A percentile compares a stretch with the other conserved stretches of the same genome.
Conservation (phyloP, 1,140 invertebrate species). For the Theocolax elegans region DNA sequence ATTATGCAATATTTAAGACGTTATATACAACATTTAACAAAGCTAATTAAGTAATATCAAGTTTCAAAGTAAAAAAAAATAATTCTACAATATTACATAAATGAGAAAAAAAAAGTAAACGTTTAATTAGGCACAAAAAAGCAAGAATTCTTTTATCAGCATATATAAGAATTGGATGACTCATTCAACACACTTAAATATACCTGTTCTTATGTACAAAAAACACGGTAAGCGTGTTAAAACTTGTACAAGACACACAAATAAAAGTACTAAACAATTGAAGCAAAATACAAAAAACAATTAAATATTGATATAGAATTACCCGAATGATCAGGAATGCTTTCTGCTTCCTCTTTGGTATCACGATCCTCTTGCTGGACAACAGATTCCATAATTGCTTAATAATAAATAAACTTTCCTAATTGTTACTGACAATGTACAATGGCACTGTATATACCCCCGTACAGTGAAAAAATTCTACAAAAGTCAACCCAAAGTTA, state of each 20-base stretch:
- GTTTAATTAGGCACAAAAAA: too few relatives aligned
- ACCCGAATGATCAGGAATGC: slow-evolving; percentile 10
- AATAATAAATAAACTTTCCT: neutral
- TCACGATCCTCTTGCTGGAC: slow-evolving; percentile 19
- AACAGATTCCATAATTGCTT: slow-evolving; percentile 21
- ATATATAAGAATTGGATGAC: too few relatives aligned
- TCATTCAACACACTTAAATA: too few relatives aligned
- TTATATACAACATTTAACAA: neutral
- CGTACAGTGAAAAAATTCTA: neutral
- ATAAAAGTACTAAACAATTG: neutral
- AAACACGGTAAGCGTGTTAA: too few relatives aligned
- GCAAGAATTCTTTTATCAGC: too few relatives aligned
- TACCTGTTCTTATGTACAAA: too few relatives aligned
- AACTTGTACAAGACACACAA: too few relatives aligned
- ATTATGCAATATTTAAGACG: neutral
- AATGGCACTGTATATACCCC: slow-evolving; percentile 19
- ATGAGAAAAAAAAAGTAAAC: neutral
- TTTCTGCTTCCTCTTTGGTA: slow-evolving; percentile 24
- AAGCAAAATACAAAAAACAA: neutral
- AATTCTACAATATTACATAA: neutral
- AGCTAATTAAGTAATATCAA: neutral
- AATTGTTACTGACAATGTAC: neutral
- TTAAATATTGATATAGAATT: slow-evolving; percentile 7
- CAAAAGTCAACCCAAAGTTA: too few relatives aligned
- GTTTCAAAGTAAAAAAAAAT: neutral